phyloP scores from a whole-genome alignment of 92 coral and sea anemone species.

The Meandrina meandrites region DNA sequence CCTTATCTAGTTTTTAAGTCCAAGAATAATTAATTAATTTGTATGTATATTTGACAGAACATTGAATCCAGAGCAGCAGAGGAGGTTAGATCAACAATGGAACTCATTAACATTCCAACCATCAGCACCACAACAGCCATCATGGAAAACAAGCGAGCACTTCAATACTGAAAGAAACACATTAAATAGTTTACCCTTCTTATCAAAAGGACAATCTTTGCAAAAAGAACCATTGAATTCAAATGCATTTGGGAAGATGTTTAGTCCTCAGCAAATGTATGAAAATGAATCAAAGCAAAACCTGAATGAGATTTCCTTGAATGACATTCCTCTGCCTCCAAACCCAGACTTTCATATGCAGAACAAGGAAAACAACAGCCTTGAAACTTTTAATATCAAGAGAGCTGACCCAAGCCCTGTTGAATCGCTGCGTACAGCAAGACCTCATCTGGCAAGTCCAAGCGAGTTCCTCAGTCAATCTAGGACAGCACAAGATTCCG shows the following conservation, averaged over 20 bases:
- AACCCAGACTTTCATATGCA: not conserved
- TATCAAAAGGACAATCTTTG: constrained; percentile 1
- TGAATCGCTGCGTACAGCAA: constrained; percentile 13
- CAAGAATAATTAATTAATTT: not conserved
- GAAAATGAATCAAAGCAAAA: not conserved
- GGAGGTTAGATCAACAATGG: constrained; percentile 32
- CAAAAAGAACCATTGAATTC: constrained; percentile 1
- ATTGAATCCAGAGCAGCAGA: constrained; percentile 21
- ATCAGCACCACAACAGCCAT: constrained; percentile 10
- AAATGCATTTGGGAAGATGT: not conserved
- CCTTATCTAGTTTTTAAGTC: not conserved
- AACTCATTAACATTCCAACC: constrained; percentile 25
- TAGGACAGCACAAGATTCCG: constrained; percentile 27
- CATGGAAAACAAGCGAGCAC: not conserved
- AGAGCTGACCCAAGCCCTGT: constrained; percentile 32
- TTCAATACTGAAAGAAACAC: not conserved
- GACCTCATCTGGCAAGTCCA: constrained; percentile 80
- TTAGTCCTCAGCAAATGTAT: constrained; percentile 1
- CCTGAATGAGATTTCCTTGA: constrained; percentile 17
- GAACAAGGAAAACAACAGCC: constrained; percentile 13
- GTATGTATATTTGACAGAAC: not conserved
- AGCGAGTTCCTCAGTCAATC: constrained; percentile 59
- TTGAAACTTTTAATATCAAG: constrained; percentile 35
- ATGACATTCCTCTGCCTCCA: constrained; percentile 29
- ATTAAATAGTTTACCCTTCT: not conserved